Evolutionary conservation across 2,888 invertebrate genomes (phyloP).

Genomic region (Acleris literana): DNA sequence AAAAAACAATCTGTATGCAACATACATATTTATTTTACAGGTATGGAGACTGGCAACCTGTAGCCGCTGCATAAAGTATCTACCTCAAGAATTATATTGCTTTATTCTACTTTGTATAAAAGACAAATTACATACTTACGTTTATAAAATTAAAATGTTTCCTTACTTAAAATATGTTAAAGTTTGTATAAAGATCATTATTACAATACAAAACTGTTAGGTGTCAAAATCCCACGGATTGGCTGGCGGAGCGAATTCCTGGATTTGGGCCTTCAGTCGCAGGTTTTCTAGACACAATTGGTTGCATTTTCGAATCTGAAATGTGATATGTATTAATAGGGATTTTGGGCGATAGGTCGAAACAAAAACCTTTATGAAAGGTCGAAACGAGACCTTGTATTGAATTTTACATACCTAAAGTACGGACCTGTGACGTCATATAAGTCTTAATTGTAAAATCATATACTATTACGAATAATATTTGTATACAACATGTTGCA

Average conservation of each 20-base stretch:
- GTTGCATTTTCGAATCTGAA: constrained; percentile 70
- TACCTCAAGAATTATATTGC: constrained; percentile 21
- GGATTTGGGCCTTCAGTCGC: constrained; percentile 60
- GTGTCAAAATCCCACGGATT: constrained; percentile 40
- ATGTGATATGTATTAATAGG: constrained; percentile 4
- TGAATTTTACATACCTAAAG: no score
- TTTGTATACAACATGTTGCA: no score
- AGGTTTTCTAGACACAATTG: constrained; percentile 68
- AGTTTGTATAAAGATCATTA: constrained; percentile 9
- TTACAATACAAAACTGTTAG: constrained; percentile 18
- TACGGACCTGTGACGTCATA: no score
- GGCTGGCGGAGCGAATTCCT: constrained; percentile 51
- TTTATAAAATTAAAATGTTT: constrained; percentile 8
- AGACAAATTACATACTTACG: background rate
- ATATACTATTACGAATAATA: no score
- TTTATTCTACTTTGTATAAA: background rate
- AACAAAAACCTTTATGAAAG: no score
- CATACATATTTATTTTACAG: constrained; percentile 41
- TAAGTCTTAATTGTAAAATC: no score
- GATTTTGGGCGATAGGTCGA: no score
- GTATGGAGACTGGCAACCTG: constrained; percentile 48
- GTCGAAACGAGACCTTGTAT: no score
- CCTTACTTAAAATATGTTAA: constrained; percentile 8
- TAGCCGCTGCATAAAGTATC: constrained; percentile 14
- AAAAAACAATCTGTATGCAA: no score